Percentiles rank a stretch among this genome's conserved stretches.
Evolutionary conservation across 2,113 vertebrate genomes (phyloP).

Genomic region (Falcunculus frontatus): DNA sequence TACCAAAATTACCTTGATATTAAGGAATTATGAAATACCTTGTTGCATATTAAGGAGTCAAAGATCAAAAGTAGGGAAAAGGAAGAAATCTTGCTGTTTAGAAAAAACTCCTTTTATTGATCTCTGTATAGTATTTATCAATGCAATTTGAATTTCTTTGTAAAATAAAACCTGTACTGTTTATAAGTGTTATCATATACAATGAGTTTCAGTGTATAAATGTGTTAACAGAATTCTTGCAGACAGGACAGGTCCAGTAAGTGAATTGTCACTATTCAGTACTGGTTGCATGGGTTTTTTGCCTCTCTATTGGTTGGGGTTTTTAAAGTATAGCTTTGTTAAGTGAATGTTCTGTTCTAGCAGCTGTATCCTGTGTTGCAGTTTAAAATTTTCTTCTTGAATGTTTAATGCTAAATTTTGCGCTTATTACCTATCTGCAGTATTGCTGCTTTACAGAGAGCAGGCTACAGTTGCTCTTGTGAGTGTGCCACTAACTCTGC

Average conservation of each 20-base stretch:
- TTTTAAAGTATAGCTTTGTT: background rate
- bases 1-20: background rate
- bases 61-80: background rate
- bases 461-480: background rate
- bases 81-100: background rate
- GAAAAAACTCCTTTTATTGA: background rate
- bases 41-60: background rate
- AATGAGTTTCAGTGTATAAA: background rate
- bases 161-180: slow-evolving; percentile 20
- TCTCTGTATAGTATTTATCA: background rate
- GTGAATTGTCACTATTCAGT: background rate
- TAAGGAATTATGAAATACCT: background rate
- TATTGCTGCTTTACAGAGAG: background rate
- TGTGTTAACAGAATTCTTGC: background rate
- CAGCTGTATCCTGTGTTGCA: background rate
- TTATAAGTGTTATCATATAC: background rate
- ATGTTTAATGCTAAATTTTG: background rate
- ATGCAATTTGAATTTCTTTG: background rate
- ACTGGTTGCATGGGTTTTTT: background rate
- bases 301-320: background rate
- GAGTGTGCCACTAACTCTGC: background rate
- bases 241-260: background rate
- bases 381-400: background rate
- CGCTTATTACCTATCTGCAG: background rate
- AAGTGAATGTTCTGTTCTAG: background rate